Conservation (phyloP, 2,797 vertebrate genomes). For the Antennarius maculatus region DNA sequence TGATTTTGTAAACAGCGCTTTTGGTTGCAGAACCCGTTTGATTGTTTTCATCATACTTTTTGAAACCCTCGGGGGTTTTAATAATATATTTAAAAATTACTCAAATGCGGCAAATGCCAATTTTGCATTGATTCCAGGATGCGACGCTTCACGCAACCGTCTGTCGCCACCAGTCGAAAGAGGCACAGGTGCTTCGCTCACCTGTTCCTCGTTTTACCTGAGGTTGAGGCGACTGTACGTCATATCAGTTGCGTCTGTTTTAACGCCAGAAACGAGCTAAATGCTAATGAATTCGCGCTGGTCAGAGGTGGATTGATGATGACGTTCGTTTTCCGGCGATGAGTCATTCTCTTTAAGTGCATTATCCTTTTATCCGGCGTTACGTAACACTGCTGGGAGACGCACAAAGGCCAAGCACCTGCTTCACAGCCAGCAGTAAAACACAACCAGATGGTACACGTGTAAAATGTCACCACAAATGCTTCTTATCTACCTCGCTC, state of each 20-base stretch:
- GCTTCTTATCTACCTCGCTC: slow-evolving; percentile 9
- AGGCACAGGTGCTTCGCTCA: slow-evolving; percentile 48
- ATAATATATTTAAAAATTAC: slow-evolving; percentile 27
- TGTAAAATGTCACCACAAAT: slow-evolving; percentile 33
- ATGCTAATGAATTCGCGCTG: slow-evolving; percentile 9
- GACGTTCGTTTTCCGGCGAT: slow-evolving; percentile 13
- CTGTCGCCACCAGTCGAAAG: slow-evolving; percentile 61
- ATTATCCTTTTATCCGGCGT: slow-evolving; percentile 44
- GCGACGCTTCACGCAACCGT: slow-evolving; percentile 51
- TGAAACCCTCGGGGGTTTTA: slow-evolving; percentile 31
- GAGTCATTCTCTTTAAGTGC: slow-evolving; percentile 45
- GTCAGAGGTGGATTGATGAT: not conserved
- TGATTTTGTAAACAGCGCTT: slow-evolving; percentile 22
- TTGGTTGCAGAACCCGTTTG: slow-evolving; percentile 8
- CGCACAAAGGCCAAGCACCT: slow-evolving; percentile 25
- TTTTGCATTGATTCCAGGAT: slow-evolving; percentile 55
- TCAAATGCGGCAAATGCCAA: slow-evolving; percentile 63
- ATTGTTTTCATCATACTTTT: slow-evolving; percentile 28
- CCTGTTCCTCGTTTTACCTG: slow-evolving; percentile 40
- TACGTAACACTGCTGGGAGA: slow-evolving; percentile 34
- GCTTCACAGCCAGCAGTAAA: slow-evolving; percentile 26
- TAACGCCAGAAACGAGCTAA: slow-evolving; percentile 13
- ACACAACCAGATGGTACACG: not conserved
- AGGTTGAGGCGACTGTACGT: slow-evolving; percentile 30
- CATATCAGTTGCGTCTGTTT: slow-evolving; percentile 19